Base-by-base conservation (phyloP, 2,797 vertebrate species). In the Ambastaia sidthimunki region DNA sequence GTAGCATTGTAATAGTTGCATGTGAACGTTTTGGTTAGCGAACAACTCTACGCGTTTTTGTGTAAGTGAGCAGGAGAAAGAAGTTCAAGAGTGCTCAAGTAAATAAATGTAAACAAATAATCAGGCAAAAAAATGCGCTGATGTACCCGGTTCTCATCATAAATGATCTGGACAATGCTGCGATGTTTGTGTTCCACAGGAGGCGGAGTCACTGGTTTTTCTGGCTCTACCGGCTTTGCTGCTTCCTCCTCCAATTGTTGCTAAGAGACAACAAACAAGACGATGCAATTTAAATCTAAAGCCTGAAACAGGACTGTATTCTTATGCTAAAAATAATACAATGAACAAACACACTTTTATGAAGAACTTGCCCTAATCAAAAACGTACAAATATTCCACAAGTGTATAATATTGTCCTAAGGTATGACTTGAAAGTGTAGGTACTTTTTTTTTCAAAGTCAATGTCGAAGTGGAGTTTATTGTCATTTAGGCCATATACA, bases 181-280 rank as follows among this genome's bases (percentile, higher is more conserved):
- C 98, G 98, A 83, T 99, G 98, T 85, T 99, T 99, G 94, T 97
- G 97, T 83, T 99, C 98, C 91, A 99, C 97, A 0, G 98, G 98
- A 86, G 98, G 97, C 82, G 98, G 98, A 74, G 98, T 98, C 89
- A 96, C 95, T 7, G 97, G 97, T 93, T 95, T 95, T 92, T 98
- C 98, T 0, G 98, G 98, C 94, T 98, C 97, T 25, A 96, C 93
- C 68, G 98, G 98, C 91, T 99, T 99, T 2, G 98, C 97, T 48
- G 98, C 97, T 94, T 99, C 98, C 91, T 98, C 97, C 90, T 99
- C 98, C 19, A 99, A 94, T 94, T 99, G 97, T 98, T 99, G 98
- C 98, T 99, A 94, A 90, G 93, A 95, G 87, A 97, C 89, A 83
- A 86, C 79, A 89, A 62, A 78, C 34, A 72, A 21, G 48, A 79